Evolutionary conservation across 2,113 vertebrate species (phyloP).

Genomic region (Cavia porcellus): DNA sequence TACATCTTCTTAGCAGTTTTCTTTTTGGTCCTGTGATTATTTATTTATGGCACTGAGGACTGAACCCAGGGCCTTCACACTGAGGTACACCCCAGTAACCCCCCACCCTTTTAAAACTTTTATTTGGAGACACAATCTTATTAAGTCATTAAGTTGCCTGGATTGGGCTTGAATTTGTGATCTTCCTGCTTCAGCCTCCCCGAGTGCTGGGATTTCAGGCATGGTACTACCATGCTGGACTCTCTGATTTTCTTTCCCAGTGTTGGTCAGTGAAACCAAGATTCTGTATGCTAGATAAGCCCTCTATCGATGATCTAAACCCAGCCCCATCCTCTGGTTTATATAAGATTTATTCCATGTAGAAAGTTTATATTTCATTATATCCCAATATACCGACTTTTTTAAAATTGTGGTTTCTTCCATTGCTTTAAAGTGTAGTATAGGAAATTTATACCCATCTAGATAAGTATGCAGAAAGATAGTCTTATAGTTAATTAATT

Average conservation of each 20-base stretch:
- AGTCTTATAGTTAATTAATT: constrained; percentile 1
- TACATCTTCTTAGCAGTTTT: background rate
- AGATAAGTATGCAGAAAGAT: constrained; percentile 24
- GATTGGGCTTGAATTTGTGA: background rate
- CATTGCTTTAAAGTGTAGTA: background rate
- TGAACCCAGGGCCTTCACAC: background rate
- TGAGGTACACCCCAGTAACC: background rate
- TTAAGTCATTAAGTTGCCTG: background rate
- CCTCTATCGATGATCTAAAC: background rate
- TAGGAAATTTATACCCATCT: background rate
- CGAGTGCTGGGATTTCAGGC: background rate
- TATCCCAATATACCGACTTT: background rate
- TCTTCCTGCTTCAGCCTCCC: background rate
- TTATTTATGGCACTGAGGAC: background rate
- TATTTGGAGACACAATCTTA: background rate
- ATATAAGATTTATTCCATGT: background rate
- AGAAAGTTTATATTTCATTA: constrained; percentile 15
- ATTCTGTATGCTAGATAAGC: background rate
- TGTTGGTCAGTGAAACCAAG: background rate
- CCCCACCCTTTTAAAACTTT: background rate
- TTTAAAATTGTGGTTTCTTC: background rate
- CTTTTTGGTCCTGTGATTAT: background rate
- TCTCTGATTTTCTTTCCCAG: background rate
- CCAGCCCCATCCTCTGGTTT: background rate
- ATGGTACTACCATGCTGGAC: background rate